A percentile compares a stretch with the other conserved stretches of the same genome.
Conservation (phyloP, 1,140 invertebrate genomes). For the Brachystomella parvula region DNA sequence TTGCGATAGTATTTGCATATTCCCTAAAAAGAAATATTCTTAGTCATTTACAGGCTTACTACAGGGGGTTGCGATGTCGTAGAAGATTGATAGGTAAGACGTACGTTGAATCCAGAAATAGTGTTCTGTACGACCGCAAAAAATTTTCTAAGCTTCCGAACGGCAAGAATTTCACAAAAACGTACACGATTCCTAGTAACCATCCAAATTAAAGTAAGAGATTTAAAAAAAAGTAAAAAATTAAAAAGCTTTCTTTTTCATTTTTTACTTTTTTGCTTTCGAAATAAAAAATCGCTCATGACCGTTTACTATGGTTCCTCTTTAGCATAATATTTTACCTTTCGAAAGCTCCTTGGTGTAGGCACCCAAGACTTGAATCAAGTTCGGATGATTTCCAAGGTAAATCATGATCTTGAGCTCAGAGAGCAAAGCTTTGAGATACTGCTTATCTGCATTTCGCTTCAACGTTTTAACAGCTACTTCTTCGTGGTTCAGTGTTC, state of each 20-base stretch:
- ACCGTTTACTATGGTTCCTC: too few relatives aligned
- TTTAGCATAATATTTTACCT: neutral
- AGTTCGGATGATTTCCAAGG: neutral
- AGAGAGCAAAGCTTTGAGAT: slow-evolving; percentile 5
- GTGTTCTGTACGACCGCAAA: neutral
- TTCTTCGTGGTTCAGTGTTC: neutral
- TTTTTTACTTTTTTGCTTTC: neutral
- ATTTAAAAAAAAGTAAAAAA: too few relatives aligned
- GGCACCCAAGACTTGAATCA: slow-evolving; percentile 2
- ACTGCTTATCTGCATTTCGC: slow-evolving; percentile 6
- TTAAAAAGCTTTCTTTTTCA: neutral
- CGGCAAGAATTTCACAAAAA: neutral
- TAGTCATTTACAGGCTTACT: too few relatives aligned
- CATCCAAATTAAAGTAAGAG: too few relatives aligned
- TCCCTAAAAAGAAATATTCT: neutral
- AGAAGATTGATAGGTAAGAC: neutral
- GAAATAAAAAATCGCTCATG: too few relatives aligned
- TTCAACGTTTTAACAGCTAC: slow-evolving; percentile 15
- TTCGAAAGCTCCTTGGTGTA: slow-evolving; percentile 2
- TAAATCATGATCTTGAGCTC: slow-evolving; percentile 17
- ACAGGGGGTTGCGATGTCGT: too few relatives aligned
- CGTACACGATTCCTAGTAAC: slow-evolving; percentile 2
- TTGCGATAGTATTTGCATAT: neutral
- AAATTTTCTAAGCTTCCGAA: neutral
- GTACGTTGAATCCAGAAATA: neutral